A percentile compares a stretch with the other conserved stretches of the same genome.
Conservation (phyloP, 2,888 invertebrate species). For the Lasioglossum pauxillum region DNA sequence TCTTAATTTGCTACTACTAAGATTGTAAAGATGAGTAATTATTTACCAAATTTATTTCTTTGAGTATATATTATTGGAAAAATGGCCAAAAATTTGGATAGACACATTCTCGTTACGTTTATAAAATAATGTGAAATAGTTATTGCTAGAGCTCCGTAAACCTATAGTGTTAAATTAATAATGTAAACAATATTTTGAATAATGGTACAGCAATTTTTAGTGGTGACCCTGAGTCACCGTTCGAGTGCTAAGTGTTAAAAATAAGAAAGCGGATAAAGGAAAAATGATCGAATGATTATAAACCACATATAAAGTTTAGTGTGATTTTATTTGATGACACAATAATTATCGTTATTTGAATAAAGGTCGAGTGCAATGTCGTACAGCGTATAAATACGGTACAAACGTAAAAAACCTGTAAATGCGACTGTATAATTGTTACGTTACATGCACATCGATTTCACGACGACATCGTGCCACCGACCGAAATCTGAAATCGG, state of each 20-base stretch:
- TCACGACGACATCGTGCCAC: conserved; percentile 53
- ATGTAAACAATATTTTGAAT: too few species aligned
- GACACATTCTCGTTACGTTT: too few species aligned
- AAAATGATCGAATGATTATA: conserved; percentile 29
- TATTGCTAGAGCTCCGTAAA: too few species aligned
- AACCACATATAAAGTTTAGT: conserved; percentile 68
- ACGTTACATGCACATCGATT: conserved; percentile 65
- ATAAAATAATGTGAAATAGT: too few species aligned
- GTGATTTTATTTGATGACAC: conserved; percentile 81
- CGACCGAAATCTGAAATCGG: conserved; percentile 52
- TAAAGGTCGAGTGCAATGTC: conserved; percentile 78
- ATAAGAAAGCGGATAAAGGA: not conserved
- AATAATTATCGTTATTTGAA: conserved; percentile 79
- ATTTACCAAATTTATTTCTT: too few species aligned
- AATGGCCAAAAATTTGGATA: too few species aligned
- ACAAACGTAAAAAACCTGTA: conserved; percentile 82
- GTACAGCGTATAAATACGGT: conserved; percentile 81
- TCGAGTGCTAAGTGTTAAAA: not conserved
- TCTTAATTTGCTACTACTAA: too few species aligned
- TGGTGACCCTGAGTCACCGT: too few species aligned
- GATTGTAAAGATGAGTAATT: too few species aligned
- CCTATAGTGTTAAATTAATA: too few species aligned
- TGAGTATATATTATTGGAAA: too few species aligned
- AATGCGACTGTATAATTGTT: conserved; percentile 76
- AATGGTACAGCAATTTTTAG: too few species aligned